Evolutionary conservation across 23 tunicate genomes (phyloP).

Genomic region (Trididemnum clinides): DNA sequence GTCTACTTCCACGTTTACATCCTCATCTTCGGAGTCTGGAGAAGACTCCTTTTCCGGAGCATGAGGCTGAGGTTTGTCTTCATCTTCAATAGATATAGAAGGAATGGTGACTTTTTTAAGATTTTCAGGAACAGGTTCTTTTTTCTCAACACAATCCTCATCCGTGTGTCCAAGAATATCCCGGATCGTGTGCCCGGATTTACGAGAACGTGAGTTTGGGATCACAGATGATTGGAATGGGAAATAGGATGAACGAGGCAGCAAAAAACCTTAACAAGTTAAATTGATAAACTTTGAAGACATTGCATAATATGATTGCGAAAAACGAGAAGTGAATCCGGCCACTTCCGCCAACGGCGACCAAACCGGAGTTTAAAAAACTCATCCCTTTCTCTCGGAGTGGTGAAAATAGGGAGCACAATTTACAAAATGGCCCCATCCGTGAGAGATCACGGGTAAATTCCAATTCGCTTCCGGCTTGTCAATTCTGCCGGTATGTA

Average conservation of each 20-base stretch:
- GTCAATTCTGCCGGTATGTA: no score
- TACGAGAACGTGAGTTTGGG: conserved; percentile 25
- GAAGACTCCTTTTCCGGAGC: background rate
- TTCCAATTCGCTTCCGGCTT: no score
- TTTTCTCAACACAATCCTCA: conserved; percentile 50
- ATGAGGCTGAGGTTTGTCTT: background rate
- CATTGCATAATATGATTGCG: no score
- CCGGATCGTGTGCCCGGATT: conserved; percentile 87
- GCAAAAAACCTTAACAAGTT: conserved; percentile 36
- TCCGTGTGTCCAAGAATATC: conserved; percentile 79
- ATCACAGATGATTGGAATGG: conserved; percentile 27
- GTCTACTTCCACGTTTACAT: conserved; percentile 69
- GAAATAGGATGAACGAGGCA: conserved; percentile 55
- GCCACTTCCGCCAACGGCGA: no score
- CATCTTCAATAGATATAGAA: background rate
- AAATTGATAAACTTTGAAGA: no score
- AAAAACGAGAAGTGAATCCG: no score
- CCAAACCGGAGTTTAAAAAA: no score
- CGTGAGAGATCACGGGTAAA: no score
- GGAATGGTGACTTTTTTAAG: background rate
- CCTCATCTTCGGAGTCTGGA: conserved; percentile 54
- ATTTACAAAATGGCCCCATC: no score
- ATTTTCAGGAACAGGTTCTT: background rate
- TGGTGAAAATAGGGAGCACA: no score
- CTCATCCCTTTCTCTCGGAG: no score